phyloP scores from a whole-genome alignment of 2,888 invertebrate genomes.

The Eupithecia tripunctaria region DNA sequence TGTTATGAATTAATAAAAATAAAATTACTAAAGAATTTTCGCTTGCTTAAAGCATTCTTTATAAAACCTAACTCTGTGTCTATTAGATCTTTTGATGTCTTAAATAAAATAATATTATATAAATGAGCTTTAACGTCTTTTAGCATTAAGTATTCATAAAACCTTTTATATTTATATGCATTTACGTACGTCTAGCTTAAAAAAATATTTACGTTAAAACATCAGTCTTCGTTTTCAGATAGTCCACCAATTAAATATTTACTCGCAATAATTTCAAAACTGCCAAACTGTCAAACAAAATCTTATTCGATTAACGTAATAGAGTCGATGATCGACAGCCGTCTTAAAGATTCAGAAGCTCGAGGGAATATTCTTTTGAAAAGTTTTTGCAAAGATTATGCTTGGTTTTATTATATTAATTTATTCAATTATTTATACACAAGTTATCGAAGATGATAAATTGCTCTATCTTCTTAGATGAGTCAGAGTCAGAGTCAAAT shows the following conservation, averaged over 20 bases:
- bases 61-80: too few species aligned
- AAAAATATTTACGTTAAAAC: background rate
- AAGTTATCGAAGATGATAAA: background rate
- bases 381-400: background rate
- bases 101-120: too few species aligned
- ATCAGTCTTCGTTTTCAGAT: background rate
- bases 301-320: constrained; percentile 29
- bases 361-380: constrained; percentile 12
- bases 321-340: constrained; percentile 29
- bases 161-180: background rate
- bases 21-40: too few species aligned
- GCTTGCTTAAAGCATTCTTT: too few species aligned
- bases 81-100: too few species aligned
- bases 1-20: too few species aligned
- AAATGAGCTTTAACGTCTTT: too few species aligned
- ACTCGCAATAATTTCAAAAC: constrained; percentile 15
- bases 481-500: too few species aligned
- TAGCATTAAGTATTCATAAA: too few species aligned
- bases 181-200: background rate
- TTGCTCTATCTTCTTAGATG: background rate
- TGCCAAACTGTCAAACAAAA: constrained; percentile 49
- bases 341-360: constrained; percentile 40
- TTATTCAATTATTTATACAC: constrained; percentile 8
- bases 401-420: constrained; percentile 8
- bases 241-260: constrained; percentile 10